Evolutionary conservation across 2,113 vertebrate genomes (phyloP).

Genomic region (Centropus unirufus): DNA sequence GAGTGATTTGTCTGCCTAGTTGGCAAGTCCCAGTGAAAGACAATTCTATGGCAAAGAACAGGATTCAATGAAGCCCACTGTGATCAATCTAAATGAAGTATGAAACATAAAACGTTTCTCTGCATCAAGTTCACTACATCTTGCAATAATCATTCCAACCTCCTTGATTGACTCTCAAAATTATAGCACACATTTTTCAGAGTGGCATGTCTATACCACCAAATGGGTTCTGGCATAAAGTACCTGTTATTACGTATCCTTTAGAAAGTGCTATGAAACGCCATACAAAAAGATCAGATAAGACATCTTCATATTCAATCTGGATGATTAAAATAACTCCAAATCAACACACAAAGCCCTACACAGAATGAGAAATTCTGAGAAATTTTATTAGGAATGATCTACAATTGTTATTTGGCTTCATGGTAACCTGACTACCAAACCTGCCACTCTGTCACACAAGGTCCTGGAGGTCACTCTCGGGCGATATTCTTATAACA

Average conservation of each 20-base stretch:
- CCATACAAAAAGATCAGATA: background rate
- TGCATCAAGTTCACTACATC: conserved; percentile 41
- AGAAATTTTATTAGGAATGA: background rate
- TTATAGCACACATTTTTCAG: conserved; percentile 28
- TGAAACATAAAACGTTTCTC: conserved; percentile 37
- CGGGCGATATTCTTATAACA: background rate
- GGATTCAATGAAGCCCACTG: background rate
- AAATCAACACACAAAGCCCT: background rate
- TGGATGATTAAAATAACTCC: background rate
- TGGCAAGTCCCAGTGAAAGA: background rate
- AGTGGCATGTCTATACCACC: background rate
- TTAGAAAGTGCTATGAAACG: background rate
- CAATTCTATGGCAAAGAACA: background rate
- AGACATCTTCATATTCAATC: background rate
- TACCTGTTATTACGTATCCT: background rate
- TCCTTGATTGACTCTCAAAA: conserved; percentile 42
- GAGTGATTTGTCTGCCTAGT: background rate
- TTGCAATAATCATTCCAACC: conserved; percentile 47
- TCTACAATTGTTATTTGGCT: background rate
- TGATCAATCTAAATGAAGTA: conserved; percentile 35
- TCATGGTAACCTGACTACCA: background rate
- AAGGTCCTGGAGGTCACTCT: background rate
- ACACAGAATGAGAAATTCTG: background rate
- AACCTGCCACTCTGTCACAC: rapidly evolving
- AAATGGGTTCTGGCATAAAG: background rate